These are phyloP conservation scores for Labia minor DNA, from an alignment of 2,888 invertebrate genomes.

Conservation along the genomic window DNA sequence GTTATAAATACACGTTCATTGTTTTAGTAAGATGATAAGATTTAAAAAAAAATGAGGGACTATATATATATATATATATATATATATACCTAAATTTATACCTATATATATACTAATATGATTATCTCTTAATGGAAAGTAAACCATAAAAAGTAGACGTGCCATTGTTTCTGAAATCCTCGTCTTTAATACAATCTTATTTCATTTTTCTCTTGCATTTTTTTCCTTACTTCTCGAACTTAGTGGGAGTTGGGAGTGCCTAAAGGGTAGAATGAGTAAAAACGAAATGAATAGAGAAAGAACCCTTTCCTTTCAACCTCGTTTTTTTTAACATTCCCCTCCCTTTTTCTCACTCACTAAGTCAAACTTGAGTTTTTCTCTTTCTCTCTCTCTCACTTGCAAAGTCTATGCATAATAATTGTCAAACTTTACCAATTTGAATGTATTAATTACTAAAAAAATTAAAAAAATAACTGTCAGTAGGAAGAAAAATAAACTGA, in stretches of 20 bases:
- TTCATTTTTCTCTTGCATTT: neutral
- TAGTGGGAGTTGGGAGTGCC: too few species aligned
- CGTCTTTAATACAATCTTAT: neutral
- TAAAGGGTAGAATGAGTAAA: neutral
- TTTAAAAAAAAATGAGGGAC: too few species aligned
- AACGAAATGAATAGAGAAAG: neutral
- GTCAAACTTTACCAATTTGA: slow-evolving; percentile 8
- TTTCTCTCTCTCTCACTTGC: neutral
- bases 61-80: too few species aligned
- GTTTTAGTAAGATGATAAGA: too few species aligned
- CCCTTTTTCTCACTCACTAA: neutral
- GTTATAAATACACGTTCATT: too few species aligned
- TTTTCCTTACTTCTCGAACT: neutral
- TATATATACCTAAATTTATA: too few species aligned
- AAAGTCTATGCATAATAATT: slow-evolving; percentile 13
- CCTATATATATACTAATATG: too few species aligned
- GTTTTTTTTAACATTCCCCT: neutral
- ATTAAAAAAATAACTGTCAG: neutral
- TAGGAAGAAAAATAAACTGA: neutral
- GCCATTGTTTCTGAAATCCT: neutral
- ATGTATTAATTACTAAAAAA: slow-evolving; percentile 9
- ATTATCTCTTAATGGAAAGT: slow-evolving; percentile 3
- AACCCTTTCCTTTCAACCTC: neutral
- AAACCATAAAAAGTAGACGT: neutral
- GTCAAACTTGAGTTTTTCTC: slow-evolving; percentile 13